Base-by-base conservation (phyloP, 2,888 invertebrate species). In the Cataglyphis livida region DNA sequence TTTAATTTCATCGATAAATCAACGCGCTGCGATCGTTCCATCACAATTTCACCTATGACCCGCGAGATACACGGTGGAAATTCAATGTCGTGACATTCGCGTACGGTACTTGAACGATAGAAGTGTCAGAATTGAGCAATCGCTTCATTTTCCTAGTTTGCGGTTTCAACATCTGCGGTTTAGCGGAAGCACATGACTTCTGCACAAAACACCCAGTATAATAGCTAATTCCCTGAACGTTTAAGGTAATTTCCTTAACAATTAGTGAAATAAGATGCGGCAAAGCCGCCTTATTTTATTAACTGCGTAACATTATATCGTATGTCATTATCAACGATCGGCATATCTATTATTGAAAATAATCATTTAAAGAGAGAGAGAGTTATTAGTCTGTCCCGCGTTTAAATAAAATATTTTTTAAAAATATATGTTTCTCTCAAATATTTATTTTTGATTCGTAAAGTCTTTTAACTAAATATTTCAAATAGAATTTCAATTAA, bases 1-100 rank as follows among this genome's bases (percentile, higher is more conserved):
- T 59, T 54, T 7, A 51, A 73, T 78, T 54, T 54, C 70, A n/a
- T 66, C 64, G 44, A 70, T 70, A 68, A 76, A 68, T 76, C 57
- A 64, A 25, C 25, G 51, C 28, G 59, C 18, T n/a, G 35, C 28
- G 54, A 59, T 65, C 57, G 76, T 48, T 51, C 64, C 51, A 1
- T 21, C 54, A 51, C 51, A 10, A 59, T 61, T 61, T 59, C 65
- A 59, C 59, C n/a, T 38, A 57, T 3, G 48, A 44, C 41, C 44
- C 4, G 21, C 9, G 28, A 38, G 51, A 48, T 68, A 21, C 6
- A 54, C 21, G 21, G 35, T 28, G 44, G 28, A 78, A 59, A 61
- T 59, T 70, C 78, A 79, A 59, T 70, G 78, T 59, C 70, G 21
- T 25, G 78, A 59, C 44, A 66, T 76, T 35, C 15, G 18, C 57